phyloP scores from a whole-genome alignment of 1,140 invertebrate genomes.

The Drosophila nikananu region DNA sequence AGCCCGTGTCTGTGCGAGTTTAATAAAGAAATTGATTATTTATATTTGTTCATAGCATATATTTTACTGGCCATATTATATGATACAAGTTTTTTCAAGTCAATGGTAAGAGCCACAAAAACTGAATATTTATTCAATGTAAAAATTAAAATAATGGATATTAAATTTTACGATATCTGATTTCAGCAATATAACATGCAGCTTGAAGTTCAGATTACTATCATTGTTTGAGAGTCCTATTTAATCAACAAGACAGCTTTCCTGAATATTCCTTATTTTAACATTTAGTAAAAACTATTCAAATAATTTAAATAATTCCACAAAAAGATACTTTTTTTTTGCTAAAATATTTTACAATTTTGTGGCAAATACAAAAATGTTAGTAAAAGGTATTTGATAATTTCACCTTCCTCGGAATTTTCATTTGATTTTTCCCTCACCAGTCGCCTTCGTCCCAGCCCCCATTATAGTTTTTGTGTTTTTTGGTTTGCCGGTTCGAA shows the following conservation, averaged over 20 bases:
- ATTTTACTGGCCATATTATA: not conserved
- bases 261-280: not conserved
- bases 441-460: not conserved
- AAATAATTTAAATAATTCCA: not conserved
- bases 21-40: conserved; percentile 15
- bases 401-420: conserved; percentile 7
- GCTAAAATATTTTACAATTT: not conserved
- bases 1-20: not conserved
- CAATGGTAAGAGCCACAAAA: not conserved
- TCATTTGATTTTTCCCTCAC: conserved; percentile 11
- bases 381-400: conserved; percentile 10
- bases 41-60: conserved; percentile 1
- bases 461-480: conserved; percentile 23
- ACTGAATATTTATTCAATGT: not conserved
- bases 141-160: not conserved
- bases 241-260: not conserved
- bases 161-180: too few relatives aligned
- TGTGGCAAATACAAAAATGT: not conserved
- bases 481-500: conserved; percentile 56
- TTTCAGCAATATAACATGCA: not conserved
- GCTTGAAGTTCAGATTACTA: not conserved
- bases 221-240: not conserved
- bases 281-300: not conserved
- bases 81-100: not conserved
- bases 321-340: not conserved